Base-by-base conservation (phyloP, 2,797 vertebrate species). In the Odontamblyopus rebecca region DNA sequence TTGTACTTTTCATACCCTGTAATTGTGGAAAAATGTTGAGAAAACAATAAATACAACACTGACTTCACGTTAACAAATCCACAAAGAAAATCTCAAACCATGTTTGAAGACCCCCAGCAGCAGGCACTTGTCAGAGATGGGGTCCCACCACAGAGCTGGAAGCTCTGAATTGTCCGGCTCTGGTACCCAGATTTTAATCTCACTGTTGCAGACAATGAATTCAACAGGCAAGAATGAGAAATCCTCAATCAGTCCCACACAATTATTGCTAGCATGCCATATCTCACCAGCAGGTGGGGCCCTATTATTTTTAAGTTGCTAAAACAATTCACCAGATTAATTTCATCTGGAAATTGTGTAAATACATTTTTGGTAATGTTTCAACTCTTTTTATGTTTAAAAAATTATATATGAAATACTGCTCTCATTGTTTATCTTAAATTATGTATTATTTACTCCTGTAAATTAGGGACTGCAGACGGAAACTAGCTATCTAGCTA, bases 1-100 rank as follows among this genome's bases (percentile, higher is more conserved):
- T 99, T 98, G 83, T 99, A 99, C 86, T 99, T 99, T 89, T 99
- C 97, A 92, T 99, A 99, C 88, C 98, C 98, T 99, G 79, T 0
- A 38, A 81, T 62, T 0, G 27, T 60, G 83, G 61, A 74, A 65
- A 59, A 51, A n/a, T 63, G 32, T 62, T 62, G 18, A 62, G 4
- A 11, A 19, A 35, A 35, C 29, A 7, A n/a, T 44, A 26, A 15
- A 26, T 44, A 44, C n/a, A 63, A 38, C 12, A 23, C 18, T 38
- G 30, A 19, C 30, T 35, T 38, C 18, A n/a, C 29, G 11, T 35
- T 11, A 35, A 32, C 32, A 62, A 62, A 38, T n/a, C 11, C 16
- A 35, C 60, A 62, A 62, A 38, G 18, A 62, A 38, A 62, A 38
- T 38, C 18, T n/a, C 61, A 38, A 19, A 62, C 98, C 98, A 27